A percentile compares a stretch with the other conserved stretches of the same genome.
These are phyloP conservation scores for Microdon myrmicae DNA, from an alignment of 2,888 invertebrate species.

Conservation along the genomic window DNA sequence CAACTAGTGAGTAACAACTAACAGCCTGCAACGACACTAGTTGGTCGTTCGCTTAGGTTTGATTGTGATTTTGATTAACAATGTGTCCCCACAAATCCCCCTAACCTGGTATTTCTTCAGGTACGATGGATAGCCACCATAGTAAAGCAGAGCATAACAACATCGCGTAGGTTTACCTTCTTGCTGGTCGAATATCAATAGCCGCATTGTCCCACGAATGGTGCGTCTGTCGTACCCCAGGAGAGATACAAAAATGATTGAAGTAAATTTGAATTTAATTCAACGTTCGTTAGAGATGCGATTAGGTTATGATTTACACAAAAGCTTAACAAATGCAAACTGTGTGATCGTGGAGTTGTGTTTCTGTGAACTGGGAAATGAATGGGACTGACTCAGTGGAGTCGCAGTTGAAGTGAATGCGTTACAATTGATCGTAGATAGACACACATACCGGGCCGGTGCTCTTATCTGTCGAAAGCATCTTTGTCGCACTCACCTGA, in stretches of 20 bases:
- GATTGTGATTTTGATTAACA: constrained; percentile 48
- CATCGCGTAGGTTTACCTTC: constrained; percentile 9
- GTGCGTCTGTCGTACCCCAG: background rate
- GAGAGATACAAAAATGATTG: constrained; percentile 30
- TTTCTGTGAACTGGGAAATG: constrained; percentile 32
- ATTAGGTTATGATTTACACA: constrained; percentile 48
- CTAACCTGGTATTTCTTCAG: constrained; percentile 29
- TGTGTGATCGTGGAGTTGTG: constrained; percentile 10
- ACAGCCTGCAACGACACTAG: constrained; percentile 22
- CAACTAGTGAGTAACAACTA: constrained; percentile 15
- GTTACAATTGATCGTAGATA: constrained; percentile 40
- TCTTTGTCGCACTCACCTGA: constrained; percentile 45
- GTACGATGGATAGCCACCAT: constrained; percentile 21
- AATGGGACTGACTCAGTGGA: constrained; percentile 7
- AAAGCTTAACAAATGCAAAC: constrained; percentile 30
- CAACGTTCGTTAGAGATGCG: constrained; percentile 43
- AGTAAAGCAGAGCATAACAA: constrained; percentile 5
- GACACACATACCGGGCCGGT: no score
- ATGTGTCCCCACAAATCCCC: constrained; percentile 1
- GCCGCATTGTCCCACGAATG: constrained; percentile 18
- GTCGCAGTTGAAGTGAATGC: constrained; percentile 9
- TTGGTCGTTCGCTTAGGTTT: constrained; percentile 15
- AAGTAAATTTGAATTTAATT: constrained; percentile 47
- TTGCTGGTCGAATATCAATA: no score
- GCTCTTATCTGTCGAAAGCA: constrained; percentile 40